Conservation (phyloP, 2,888 invertebrate species). For the Pantelozetes paolii region DNA sequence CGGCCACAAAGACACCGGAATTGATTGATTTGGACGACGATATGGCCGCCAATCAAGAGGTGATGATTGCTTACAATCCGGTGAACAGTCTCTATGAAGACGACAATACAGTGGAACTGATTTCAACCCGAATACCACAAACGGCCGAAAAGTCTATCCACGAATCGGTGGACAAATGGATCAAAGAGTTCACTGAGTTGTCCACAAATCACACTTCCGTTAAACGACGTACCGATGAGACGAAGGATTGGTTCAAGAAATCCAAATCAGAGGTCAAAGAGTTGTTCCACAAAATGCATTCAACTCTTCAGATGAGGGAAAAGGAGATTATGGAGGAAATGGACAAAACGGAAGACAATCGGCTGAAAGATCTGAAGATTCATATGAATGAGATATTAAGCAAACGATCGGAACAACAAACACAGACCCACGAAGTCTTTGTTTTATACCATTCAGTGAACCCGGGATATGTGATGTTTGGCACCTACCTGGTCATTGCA, state of each 20-base stretch:
- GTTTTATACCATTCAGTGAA: too few relatives aligned
- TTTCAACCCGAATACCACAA: background rate
- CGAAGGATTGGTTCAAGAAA: constrained; percentile 10
- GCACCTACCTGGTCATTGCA: too few relatives aligned
- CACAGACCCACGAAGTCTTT: too few relatives aligned
- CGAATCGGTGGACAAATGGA: background rate
- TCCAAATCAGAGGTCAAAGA: background rate
- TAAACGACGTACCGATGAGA: background rate
- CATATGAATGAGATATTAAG: background rate
- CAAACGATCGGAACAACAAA: background rate
- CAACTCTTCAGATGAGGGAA: background rate
- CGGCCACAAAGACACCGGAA: background rate
- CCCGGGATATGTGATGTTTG: too few relatives aligned
- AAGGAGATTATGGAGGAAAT: background rate
- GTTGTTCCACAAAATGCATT: constrained; percentile 11
- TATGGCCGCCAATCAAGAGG: background rate
- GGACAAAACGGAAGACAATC: background rate
- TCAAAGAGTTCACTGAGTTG: background rate
- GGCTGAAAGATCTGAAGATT: background rate
- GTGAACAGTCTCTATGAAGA: background rate
- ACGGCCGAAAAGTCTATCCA: background rate
- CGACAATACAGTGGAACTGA: background rate
- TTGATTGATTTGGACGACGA: constrained; percentile 22
- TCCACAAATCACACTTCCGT: background rate
- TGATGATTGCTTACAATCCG: background rate